Evolutionary conservation across 2,888 invertebrate genomes (phyloP), one percentile per base, ranked within the genome.

Genomic region (Thelaira solivaga): DNA sequence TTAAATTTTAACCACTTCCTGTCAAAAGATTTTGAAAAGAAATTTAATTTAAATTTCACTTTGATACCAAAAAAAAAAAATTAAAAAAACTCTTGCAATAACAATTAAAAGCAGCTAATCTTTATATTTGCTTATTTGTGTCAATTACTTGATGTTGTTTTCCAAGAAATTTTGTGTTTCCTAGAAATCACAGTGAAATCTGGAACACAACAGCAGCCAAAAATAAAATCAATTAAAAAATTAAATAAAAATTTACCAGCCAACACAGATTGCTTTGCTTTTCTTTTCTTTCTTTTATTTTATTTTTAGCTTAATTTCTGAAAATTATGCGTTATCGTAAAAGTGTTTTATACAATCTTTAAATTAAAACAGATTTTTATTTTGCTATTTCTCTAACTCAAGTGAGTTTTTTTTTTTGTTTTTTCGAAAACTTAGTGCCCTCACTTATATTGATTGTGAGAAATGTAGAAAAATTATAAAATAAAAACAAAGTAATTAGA

Each of bases 241-340:
- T 55, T 43, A 24, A 43, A 67, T n/a, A 55, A 36, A 62, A 34
- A 3, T 39, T 5, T 10, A 16, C 16, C 20, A 47, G 68, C 57
- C 68, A 69, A 49, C 18, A 69, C 69, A 69, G 69, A 69, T 65
- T 49, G 59, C 49, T 18, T 65, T 49, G 59, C 49, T 18, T 61
- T 51, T 59, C 31, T 41, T 24, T 41, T 59, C 10, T 55, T n/a
- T 24, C 6, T 13, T 55, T 29, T 26, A 10, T 8, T 57, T 26
- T 26, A 47, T n/a, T n/a, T n/a, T n/a, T n/a, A n/a, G n/a, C n/a
- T n/a, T n/a, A n/a, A n/a, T n/a, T n/a, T n/a, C n/a, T n/a, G n/a
- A n/a, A n/a, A n/a, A n/a, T n/a, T n/a, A n/a, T n/a, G n/a, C n/a
- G n/a, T n/a, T n/a, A n/a, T n/a, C n/a, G n/a, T n/a, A n/a, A n/a